Base-by-base conservation (phyloP, 2,888 invertebrate species). In the Vanessa cardui region DNA sequence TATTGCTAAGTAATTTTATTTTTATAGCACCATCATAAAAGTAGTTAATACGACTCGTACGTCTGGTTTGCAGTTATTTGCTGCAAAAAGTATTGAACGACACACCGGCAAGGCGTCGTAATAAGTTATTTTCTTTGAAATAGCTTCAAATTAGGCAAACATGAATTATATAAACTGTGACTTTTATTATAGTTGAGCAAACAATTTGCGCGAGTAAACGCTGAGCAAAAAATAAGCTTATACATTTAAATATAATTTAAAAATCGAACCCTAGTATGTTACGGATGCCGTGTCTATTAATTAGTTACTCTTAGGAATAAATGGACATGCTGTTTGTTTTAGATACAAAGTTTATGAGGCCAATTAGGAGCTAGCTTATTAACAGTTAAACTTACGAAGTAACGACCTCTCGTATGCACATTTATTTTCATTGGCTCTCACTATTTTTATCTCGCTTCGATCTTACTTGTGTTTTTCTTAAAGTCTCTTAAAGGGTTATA, bases 341-440 rank as follows among this genome's bases (percentile, higher is more conserved):
- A 87, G 80, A 84, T 85, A 80, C 82, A 80, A 83, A 87, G 87
- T 90, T 90, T 90, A 90, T 83, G 86, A 81, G 72, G 78, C 82
- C 87, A 89, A 89, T 89, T 89, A 89, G 81, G 79, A 79, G 81
- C 78, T 81, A 80, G 83, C 84, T 87, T 89, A 90, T 89, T 89
- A 88, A 89, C 87, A 83, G 83, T 66, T 56, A 61, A 61, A 61
- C 61, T 61, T 39, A 61, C 62, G 59, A 62, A 58, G 54, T 65
- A 65, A 69, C 62, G 64, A 65, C 9, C 62, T 58, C 44, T 62
- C 61, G 39, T 26, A 62, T 45, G 62, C 59, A 62, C 62, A 63
- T 67, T 63, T 67, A 62, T 67, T 67, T 59, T 62, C 58, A 62
- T 67, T 56, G 56, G 56, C 56, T 39, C 18, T 56, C 33, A 56